Base-by-base conservation (phyloP, 2,797 vertebrate species). In the Crocidura indochinensis region DNA sequence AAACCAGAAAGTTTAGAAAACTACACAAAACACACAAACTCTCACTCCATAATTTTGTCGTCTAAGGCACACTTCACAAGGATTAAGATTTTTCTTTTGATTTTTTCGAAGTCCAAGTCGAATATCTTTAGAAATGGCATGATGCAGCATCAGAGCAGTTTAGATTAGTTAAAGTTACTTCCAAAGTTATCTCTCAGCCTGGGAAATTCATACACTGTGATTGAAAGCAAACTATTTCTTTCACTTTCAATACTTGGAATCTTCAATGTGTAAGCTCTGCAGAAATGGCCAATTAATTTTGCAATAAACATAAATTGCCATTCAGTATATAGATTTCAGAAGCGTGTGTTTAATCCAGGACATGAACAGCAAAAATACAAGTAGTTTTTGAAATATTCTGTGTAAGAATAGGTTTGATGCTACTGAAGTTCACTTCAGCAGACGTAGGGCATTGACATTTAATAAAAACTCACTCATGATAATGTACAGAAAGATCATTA, bases 271-370 rank as follows among this genome's bases (percentile, higher is more conserved):
- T 56, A 56, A 60, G 4, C 62, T 95, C 17, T 92, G 6, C 9
- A 90, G 67, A 49, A 81, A 73, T 44, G 5, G 51, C 11, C 8
- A 53, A 56, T 71, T 65, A 24, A 51, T 94, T 93, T 69, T 67
- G 1, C 75, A 51, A 86, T 5, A 14, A 78, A 81, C 84, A 46
- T 27, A 81, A 72, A 20, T n/a, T 11, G 62, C 1, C 12, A 5
- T 62, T 49, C 1, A 62, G 4, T 9, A 74, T 31, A 26, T 67
- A 4, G 53, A 93, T 95, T 93, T 91, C 51, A 72, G 86, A 1
- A 72, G 82, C 53, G 14, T 65, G 38, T 38, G 38, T 83, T 91
- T 94, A 93, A 27, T 11, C 88, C 74, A 90, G 74, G 67, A 88
- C 71, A 81, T 56, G 17, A 62, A 83, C 64, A 88, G 26, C 3